These are phyloP conservation scores for Cheilosia vulpina DNA, from an alignment of 2,888 invertebrate species.

Conservation along the genomic window DNA sequence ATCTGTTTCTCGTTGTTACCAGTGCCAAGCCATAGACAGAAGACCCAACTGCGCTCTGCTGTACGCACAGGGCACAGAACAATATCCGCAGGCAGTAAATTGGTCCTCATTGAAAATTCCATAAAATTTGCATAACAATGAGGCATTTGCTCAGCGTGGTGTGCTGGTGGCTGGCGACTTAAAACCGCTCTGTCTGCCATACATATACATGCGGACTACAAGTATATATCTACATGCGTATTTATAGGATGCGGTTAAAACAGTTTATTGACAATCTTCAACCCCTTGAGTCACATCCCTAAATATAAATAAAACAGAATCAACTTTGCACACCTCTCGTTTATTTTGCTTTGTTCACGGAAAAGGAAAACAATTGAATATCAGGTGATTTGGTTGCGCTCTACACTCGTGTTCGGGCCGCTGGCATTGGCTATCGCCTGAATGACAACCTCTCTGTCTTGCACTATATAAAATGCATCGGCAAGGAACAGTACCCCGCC, in stretches of 20 bases:
- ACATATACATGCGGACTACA: neutral
- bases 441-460: slow-evolving; percentile 40
- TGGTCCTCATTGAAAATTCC: slow-evolving; percentile 71
- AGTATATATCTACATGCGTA: neutral
- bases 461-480: slow-evolving; percentile 46
- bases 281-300: slow-evolving; percentile 31
- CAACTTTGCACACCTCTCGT: slow-evolving; percentile 28
- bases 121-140: slow-evolving; percentile 73
- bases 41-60: slow-evolving; percentile 28
- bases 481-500: slow-evolving; percentile 44
- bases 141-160: slow-evolving; percentile 45
- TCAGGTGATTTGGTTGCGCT: slow-evolving; percentile 31
- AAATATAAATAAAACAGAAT: neutral
- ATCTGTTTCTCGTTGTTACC: slow-evolving; percentile 50
- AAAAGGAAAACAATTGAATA: slow-evolving; percentile 49
- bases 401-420: neutral
- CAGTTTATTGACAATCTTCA: slow-evolving; percentile 42
- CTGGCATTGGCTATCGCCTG: slow-evolving; percentile 16
- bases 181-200: slow-evolving; percentile 4
- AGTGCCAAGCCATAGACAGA: slow-evolving; percentile 17
- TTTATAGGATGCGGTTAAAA: slow-evolving; percentile 1
- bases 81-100: slow-evolving; percentile 64
- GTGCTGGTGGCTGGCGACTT: slow-evolving; percentile 39
- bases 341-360: slow-evolving; percentile 35
- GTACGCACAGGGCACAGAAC: slow-evolving; percentile 55